Percentiles rank a stretch among this genome's conserved stretches.
These are phyloP conservation scores for Bimastos eiseni DNA, from an alignment of 2,888 invertebrate genomes.

Conservation along the genomic window DNA sequence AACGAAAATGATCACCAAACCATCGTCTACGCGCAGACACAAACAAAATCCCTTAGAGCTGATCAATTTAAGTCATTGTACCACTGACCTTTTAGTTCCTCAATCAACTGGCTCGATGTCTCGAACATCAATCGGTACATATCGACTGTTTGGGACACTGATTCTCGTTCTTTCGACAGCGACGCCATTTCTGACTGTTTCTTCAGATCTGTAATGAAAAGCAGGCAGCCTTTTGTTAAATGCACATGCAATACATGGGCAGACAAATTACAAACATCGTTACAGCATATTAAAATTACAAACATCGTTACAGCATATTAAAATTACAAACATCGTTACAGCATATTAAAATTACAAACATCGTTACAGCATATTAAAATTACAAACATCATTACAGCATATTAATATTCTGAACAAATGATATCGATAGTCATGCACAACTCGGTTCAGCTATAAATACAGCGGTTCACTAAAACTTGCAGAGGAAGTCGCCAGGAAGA, in stretches of 20 bases:
- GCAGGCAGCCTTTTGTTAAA: background rate
- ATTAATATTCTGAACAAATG: background rate
- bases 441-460: background rate
- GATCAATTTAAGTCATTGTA: background rate
- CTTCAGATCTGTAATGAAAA: constrained; percentile 55
- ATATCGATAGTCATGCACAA: background rate
- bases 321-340: no score
- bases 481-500: background rate
- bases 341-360: background rate
- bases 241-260: background rate
- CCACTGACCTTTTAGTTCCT: constrained; percentile 58
- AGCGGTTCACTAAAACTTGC: background rate
- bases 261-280: no score
- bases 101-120: constrained; percentile 57
- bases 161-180: constrained; percentile 58
- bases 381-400: no score
- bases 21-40: background rate
- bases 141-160: constrained; percentile 52
- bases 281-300: background rate
- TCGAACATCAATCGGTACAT: constrained; percentile 60
- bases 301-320: no score
- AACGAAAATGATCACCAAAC: background rate
- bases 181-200: constrained; percentile 60
- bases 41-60: background rate
- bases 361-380: background rate